Percentiles rank a stretch among this genome's conserved stretches.
These are phyloP conservation scores for Gorsachius magnificus DNA, from an alignment of 2,797 vertebrate species.

Conservation along the genomic window DNA sequence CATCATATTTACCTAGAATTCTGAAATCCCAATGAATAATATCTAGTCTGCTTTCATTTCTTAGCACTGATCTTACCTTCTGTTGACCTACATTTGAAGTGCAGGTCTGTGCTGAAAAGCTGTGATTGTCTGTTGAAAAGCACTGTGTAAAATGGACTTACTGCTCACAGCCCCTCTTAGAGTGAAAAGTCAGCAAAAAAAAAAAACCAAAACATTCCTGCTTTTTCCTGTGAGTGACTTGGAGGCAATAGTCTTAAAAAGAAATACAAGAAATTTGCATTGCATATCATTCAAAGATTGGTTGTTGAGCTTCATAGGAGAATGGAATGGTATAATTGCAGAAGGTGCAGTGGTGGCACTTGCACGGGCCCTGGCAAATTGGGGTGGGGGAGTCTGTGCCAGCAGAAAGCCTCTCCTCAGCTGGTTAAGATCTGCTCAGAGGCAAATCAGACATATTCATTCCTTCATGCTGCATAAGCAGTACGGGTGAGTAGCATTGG, in stretches of 20 bases:
- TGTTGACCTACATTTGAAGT: conserved; percentile 10
- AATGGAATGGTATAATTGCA: not conserved
- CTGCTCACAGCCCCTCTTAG: not conserved
- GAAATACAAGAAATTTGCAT: not conserved
- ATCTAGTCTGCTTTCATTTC: not conserved
- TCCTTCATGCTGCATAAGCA: not conserved
- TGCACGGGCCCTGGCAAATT: not conserved
- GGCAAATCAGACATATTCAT: not conserved
- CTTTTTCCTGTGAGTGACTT: not conserved
- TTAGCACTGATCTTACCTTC: not conserved
- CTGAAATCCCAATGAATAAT: not conserved
- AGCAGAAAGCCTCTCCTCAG: not conserved
- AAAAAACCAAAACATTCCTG: not conserved
- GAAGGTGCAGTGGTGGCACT: not conserved
- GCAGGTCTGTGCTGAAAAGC: not conserved
- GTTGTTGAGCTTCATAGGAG: not conserved
- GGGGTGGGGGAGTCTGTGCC: not conserved
- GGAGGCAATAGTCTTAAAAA: not conserved
- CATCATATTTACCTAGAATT: not conserved
- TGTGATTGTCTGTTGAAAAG: not conserved
- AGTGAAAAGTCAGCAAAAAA: not conserved
- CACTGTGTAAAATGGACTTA: not conserved
- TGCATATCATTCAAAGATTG: accelerated
- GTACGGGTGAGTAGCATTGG: not conserved
- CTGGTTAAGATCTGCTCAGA: not conserved